Base-by-base conservation (phyloP, 2,888 invertebrate genomes). In the Tenthredo distinguenda region DNA sequence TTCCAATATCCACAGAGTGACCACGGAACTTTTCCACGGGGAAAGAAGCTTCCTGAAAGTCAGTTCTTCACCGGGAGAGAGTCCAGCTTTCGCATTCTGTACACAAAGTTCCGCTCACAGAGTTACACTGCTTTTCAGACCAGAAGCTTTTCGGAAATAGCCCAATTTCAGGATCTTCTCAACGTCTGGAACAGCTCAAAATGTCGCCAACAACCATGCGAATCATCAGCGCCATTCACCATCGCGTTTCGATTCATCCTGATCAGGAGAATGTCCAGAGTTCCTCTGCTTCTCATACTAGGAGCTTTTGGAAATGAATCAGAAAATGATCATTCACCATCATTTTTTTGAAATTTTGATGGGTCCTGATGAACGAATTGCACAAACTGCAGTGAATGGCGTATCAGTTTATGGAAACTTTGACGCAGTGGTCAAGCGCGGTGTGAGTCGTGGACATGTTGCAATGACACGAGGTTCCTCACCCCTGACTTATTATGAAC, bases 401-500 rank as follows among this genome's bases (percentile, higher is more conserved):
- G 2, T 37, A 26, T 40, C 0, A 43, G 40, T 74, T 43, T 26
- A 21, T 40, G 31, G 1, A n/a, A 18, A 21, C 18, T 55, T 34
- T 31, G 77, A 18, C 55, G 55, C 55, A 31, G 31, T n/a, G 50
- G 55, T 77, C 77, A 77, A 55, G 47, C 18, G 6, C 21, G 62
- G 18, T 58, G 21, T 31, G 62, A 62, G 21, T 7, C 21, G 40
- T 40, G 58, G 34, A 40, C 81, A 81, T 62, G 18, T 81, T 81
- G 34, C 10, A 62, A 40, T 81, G 81, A 81, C 81, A 62, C 10
- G n/a, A 26, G 7, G n/a, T 37, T 31, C 72, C 72, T 21, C 26
- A 5, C 62, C 40, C 40, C 40, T 9, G 15, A 40, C 71, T 86
- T 85, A 87, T 86, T 86, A 86, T 58, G 76, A 87, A 84, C 86